Conservation (phyloP, 2,888 invertebrate genomes). For the Latrodectus hesperus region DNA sequence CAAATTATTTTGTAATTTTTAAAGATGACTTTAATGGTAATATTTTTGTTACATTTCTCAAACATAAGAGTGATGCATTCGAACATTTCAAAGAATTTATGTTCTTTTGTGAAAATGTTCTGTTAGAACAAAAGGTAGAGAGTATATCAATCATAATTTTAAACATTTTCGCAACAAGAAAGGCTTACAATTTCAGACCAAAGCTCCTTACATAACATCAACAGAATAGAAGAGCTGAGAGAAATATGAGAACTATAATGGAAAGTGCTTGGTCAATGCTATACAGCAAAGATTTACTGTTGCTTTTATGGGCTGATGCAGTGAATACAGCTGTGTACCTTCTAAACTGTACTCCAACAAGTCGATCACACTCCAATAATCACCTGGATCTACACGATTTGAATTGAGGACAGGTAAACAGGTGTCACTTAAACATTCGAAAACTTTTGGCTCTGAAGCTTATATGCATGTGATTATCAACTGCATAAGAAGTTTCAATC, state of each 20-base stretch:
- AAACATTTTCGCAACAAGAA: slow-evolving; percentile 62
- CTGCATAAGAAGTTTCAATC: slow-evolving; percentile 1
- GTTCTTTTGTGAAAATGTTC: background rate
- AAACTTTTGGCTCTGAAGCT: slow-evolving; percentile 32
- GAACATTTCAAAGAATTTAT: background rate
- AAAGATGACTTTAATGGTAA: background rate
- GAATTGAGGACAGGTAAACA: slow-evolving; percentile 71
- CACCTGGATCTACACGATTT: slow-evolving; percentile 67
- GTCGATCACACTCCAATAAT: background rate
- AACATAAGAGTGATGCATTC: slow-evolving; percentile 8
- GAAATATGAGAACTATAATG: slow-evolving; percentile 73
- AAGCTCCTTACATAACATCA: slow-evolving; percentile 71
- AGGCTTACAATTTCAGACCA: slow-evolving; percentile 70
- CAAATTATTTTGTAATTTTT: too few species aligned
- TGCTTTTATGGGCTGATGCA: slow-evolving; percentile 74
- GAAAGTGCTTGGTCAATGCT: slow-evolving; percentile 73
- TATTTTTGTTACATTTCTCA: background rate
- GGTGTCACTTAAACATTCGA: slow-evolving; percentile 71
- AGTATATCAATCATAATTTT: slow-evolving; percentile 67
- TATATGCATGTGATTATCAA: slow-evolving; percentile 22
- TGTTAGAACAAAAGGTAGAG: slow-evolving; percentile 69
- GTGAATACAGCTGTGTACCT: slow-evolving; percentile 73
- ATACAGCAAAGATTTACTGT: slow-evolving; percentile 71
- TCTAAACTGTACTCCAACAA: slow-evolving; percentile 71
- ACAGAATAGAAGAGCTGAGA: slow-evolving; percentile 73